Percentiles rank a stretch among this genome's conserved stretches.
Evolutionary conservation across 2,888 invertebrate species (phyloP).

Genomic region (Chaetogeoica ovagalla): DNA sequence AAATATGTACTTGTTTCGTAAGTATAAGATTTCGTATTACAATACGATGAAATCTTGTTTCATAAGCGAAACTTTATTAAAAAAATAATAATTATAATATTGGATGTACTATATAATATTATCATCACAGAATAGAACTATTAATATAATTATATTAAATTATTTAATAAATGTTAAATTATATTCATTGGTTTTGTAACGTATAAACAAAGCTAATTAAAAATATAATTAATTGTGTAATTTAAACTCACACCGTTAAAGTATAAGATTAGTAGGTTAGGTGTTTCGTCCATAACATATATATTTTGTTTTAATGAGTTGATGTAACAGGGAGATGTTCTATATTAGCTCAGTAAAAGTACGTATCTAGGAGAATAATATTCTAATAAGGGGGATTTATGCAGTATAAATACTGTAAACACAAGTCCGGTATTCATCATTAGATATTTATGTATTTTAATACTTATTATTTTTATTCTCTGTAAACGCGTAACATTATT

Average conservation of each 20-base stretch:
- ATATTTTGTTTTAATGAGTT: constrained; percentile 10
- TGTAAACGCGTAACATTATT: not conserved
- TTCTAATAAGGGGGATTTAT: not conserved
- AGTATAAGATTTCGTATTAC: too few species aligned
- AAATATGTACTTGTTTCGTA: too few species aligned
- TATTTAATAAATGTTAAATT: too few species aligned
- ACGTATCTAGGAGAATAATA: not conserved
- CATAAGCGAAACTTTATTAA: too few species aligned
- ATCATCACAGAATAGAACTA: too few species aligned
- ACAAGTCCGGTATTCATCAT: not conserved
- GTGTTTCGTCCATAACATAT: too few species aligned
- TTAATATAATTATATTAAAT: too few species aligned
- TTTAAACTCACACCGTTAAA: not conserved
- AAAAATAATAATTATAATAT: too few species aligned
- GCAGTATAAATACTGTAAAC: constrained; percentile 1
- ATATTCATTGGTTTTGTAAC: too few species aligned
- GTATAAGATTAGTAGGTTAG: not conserved
- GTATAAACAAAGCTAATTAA: not conserved
- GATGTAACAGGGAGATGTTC: not conserved
- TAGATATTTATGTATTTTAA: not conserved
- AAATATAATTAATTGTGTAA: constrained; percentile 4
- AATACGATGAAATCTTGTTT: too few species aligned
- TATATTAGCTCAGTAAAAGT: not conserved
- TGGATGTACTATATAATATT: too few species aligned
- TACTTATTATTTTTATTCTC: not conserved